Percentiles rank a stretch among this genome's conserved stretches.
Conservation (phyloP, 2,113 vertebrate genomes). For the Caretta caretta region DNA sequence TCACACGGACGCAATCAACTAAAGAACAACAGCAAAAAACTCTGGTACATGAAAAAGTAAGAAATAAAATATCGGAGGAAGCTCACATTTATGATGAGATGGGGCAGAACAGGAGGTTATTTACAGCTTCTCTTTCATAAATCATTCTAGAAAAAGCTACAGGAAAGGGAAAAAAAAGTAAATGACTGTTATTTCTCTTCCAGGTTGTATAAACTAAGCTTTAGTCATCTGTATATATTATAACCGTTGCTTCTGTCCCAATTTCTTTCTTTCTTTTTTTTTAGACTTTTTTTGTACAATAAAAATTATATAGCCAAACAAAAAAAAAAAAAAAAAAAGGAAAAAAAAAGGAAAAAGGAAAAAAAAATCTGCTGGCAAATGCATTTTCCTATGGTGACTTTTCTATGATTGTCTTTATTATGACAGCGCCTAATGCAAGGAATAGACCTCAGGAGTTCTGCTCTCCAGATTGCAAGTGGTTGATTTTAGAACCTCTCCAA, state of each 20-base stretch:
- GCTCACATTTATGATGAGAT: fast-evolving
- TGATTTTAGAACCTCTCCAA: neutral
- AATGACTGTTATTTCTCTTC: neutral
- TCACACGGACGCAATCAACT: neutral
- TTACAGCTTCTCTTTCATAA: neutral
- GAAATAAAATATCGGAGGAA: neutral
- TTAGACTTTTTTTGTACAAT: constrained; percentile 90
- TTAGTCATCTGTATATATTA: constrained; percentile 85
- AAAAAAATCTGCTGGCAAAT: neutral
- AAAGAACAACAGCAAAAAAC: neutral
- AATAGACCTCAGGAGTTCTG: neutral
- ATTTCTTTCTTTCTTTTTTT: constrained; percentile 77
- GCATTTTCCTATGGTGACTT: neutral
- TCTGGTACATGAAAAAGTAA: neutral
- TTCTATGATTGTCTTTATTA: neutral
- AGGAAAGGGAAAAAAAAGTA: neutral
- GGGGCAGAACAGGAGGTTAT: neutral
- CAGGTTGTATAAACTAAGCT: constrained; percentile 83
- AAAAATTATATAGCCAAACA: constrained; percentile 87
- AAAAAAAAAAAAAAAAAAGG: neutral
- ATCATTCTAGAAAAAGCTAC: neutral
- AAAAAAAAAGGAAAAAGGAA: neutral
- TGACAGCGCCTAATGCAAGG: neutral
- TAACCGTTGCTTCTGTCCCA: constrained; percentile 78
- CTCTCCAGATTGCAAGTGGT: neutral